Base-by-base conservation (phyloP, 1,140 invertebrate species). In the Drosophila bocqueti region DNA sequence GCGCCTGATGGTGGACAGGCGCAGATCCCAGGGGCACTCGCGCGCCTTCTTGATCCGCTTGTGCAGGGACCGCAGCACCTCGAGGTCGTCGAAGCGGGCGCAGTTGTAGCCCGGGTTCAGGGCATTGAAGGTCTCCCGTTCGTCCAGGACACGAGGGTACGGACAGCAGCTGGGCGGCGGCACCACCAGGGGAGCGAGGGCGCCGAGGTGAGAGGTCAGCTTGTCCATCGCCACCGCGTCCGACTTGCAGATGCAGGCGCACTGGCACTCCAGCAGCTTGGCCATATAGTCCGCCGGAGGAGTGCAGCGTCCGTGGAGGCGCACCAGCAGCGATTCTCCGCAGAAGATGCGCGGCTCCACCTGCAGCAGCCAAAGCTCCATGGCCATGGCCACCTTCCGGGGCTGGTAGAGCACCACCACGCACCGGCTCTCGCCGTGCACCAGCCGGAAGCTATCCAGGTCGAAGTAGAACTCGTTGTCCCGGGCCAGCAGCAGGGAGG, bases 391-490 rank as follows among this genome's bases (percentile, higher is more conserved):
- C 0, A 91, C 91, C 47, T 72, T 81, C 1, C 91, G 82, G 0
- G 91, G 91, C 68, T 91, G 91, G 54, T 76, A 92, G 47, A 85
- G 26, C 3, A 92, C 84, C 16, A 59, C 31, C 9, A 92, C 13
- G 5, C 62, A 60, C 1, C 57, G 68, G 9, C 21, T 58, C 21
- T 92, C 67, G 0, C 84, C 77, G 0, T 66, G n/a, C 0, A 34
- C 16, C 7, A 92, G 54, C 3, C 91, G 81, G 52, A 92, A 92
- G 26, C 64, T 75, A 0, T 60, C 72, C 1, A 67, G 54, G 29
- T 91, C 76, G 21, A 92, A 90, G 2, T 77, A 9, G 29, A 92
- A 92, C 62, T 92, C 91, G 18, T 90, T 69, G 58, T 92, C 91
- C 38, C n/a, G 31, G 29, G 84, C 77, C 43, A 89, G 52, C 43